Conservation (phyloP, 2,888 invertebrate genomes). For the Amblyjoppa fuscipennis region DNA sequence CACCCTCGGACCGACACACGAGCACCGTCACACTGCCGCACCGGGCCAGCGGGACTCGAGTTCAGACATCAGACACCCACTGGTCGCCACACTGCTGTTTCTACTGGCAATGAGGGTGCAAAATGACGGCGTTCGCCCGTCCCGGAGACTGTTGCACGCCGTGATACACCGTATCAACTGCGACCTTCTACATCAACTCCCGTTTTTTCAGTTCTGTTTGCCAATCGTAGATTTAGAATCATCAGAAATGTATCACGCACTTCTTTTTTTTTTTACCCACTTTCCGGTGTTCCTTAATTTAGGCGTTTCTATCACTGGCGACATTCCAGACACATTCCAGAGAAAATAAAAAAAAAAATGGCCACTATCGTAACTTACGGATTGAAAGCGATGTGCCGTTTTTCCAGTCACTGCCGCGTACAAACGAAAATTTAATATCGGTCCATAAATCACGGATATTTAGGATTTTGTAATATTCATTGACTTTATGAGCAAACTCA, state of each 20-base stretch:
- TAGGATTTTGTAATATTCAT: constrained; percentile 8
- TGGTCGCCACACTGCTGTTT: constrained; percentile 53
- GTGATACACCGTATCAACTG: constrained; percentile 15
- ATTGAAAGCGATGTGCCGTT: too few relatives aligned
- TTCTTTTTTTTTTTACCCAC: neutral
- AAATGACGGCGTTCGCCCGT: constrained; percentile 54
- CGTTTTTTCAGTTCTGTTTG: neutral
- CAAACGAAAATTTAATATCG: neutral
- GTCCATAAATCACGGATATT: neutral
- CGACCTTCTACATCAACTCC: neutral
- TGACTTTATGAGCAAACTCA: neutral
- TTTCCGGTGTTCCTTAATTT: too few relatives aligned
- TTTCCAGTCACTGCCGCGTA: neutral
- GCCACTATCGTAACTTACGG: too few relatives aligned
- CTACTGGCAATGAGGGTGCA: constrained; percentile 61
- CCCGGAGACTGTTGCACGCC: constrained; percentile 51
- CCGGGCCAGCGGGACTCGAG: constrained; percentile 53
- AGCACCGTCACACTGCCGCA: constrained; percentile 12
- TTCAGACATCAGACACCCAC: constrained; percentile 65
- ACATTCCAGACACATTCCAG: too few relatives aligned
- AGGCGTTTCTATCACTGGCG: too few relatives aligned
- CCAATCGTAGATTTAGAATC: neutral
- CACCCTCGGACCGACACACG: constrained; percentile 21
- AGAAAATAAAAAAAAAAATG: too few relatives aligned
- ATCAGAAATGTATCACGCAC: neutral